A percentile compares a stretch with the other conserved stretches of the same genome.
phyloP scores from a whole-genome alignment of 2,797 vertebrate genomes.

The Tragelaphus eurycerus region DNA sequence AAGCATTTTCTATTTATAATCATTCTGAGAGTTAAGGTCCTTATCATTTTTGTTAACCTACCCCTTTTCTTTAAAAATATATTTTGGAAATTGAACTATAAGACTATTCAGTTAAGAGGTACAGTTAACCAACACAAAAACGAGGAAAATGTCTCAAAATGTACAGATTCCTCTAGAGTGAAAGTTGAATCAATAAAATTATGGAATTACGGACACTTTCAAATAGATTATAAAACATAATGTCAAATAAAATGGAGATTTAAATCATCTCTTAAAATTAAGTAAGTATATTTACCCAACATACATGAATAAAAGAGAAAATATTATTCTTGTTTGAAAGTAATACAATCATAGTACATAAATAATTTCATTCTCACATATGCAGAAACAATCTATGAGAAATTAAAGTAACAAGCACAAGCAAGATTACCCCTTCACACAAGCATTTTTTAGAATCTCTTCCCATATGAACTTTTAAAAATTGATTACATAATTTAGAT shows the following conservation, averaged over 20 bases:
- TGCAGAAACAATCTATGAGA: conserved; percentile 28
- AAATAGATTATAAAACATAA: conserved; percentile 59
- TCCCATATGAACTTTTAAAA: conserved; percentile 38
- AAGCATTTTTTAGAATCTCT: conserved; percentile 14
- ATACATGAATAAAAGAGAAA: conserved; percentile 32
- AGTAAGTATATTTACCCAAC: neutral
- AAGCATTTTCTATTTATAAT: conserved; percentile 24
- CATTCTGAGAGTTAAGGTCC: conserved; percentile 15
- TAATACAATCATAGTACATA: conserved; percentile 28
- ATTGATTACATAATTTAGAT: conserved; percentile 51
- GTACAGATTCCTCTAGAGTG: conserved; percentile 12
- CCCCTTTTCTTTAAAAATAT: neutral
- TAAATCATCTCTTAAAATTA: conserved; percentile 29
- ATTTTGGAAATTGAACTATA: conserved; percentile 29
- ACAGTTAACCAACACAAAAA: neutral
- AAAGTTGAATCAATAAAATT: conserved; percentile 32
- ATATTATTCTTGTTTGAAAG: conserved; percentile 5
- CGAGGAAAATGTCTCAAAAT: conserved; percentile 25
- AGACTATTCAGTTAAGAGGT: conserved; percentile 9
- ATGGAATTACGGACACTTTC: neutral
- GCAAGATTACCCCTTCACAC: neutral
- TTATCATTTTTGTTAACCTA: conserved; percentile 8
- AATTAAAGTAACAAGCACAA: conserved; percentile 33
- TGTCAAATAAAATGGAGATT: conserved; percentile 21
- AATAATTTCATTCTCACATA: conserved; percentile 43